These are phyloP conservation scores for Drosophila gaucha DNA, from an alignment of 2,888 invertebrate species.

Conservation along the genomic window DNA sequence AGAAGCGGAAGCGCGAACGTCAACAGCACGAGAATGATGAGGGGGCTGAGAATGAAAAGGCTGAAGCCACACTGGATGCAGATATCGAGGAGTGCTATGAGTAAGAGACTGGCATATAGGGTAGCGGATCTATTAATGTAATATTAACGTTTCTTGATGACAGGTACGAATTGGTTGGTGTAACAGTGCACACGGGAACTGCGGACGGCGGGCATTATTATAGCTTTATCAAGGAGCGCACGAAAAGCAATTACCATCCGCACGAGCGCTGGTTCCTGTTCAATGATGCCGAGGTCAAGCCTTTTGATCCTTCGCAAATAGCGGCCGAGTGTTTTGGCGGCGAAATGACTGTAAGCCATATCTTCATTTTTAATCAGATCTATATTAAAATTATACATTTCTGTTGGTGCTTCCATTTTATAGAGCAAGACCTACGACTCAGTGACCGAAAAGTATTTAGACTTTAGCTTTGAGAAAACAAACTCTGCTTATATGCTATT, in stretches of 20 bases:
- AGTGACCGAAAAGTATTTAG: constrained; percentile 98
- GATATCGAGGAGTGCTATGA: constrained; percentile 90
- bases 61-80: constrained; percentile 79
- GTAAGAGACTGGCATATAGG: constrained; percentile 85
- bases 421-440: constrained; percentile 98
- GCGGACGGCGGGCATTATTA: constrained; percentile 99
- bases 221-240: constrained; percentile 96
- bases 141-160: constrained; percentile 46
- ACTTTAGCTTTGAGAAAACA: constrained; percentile 98
- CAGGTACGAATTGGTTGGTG: constrained; percentile 93
- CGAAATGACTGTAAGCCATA: constrained; percentile 93
- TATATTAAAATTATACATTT: neutral
- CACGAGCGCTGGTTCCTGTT: constrained; percentile 97
- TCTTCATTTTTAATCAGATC: neutral
- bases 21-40: constrained; percentile 66
- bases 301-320: constrained; percentile 97
- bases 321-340: constrained; percentile 98
- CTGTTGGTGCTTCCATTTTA: neutral
- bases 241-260: constrained; percentile 86
- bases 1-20: constrained; percentile 84
- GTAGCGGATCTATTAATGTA: neutral
- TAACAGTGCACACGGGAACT: constrained; percentile 98
- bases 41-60: constrained; percentile 66
- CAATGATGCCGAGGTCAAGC: constrained; percentile 97
- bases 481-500: constrained; percentile 99